Evolutionary conservation across 2,888 invertebrate genomes (phyloP).

Genomic region (Lysandra coridon): DNA sequence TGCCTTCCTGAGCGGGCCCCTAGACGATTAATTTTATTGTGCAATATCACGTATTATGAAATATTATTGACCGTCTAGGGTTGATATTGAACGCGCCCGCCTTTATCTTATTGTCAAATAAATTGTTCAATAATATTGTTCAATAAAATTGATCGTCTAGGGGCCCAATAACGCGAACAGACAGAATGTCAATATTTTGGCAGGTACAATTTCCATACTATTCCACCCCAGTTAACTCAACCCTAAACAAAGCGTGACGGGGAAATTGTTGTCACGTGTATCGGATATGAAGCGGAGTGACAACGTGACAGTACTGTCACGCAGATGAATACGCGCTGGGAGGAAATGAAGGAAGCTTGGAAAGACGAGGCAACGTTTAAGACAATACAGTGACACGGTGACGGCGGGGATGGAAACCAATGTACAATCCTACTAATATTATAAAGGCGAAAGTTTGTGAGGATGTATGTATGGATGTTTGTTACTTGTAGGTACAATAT

Average conservation of each 20-base stretch:
- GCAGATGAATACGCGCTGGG: neutral
- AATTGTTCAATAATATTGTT: too few species aligned
- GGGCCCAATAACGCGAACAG: neutral
- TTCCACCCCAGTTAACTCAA: neutral
- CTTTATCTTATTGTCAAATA: too few species aligned
- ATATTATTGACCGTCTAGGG: too few species aligned
- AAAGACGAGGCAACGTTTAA: neutral
- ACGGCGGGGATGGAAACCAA: neutral
- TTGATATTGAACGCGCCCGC: too few species aligned
- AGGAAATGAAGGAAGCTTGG: neutral
- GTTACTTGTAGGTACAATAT: too few species aligned
- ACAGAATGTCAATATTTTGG: neutral
- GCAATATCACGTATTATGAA: too few species aligned
- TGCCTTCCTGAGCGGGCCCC: neutral
- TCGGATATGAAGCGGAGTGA: constrained; percentile 13
- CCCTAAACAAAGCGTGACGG: neutral
- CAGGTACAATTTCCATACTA: neutral
- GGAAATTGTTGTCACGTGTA: neutral
- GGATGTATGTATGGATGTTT: too few species aligned
- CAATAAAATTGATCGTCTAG: too few species aligned
- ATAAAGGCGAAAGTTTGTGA: too few species aligned
- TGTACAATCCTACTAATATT: too few species aligned
- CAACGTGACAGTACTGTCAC: neutral
- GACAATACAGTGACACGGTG: neutral
- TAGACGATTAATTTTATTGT: too few species aligned